These are phyloP conservation scores for Prietella phreatophila DNA, from an alignment of 2,113 vertebrate species.

Conservation along the genomic window DNA sequence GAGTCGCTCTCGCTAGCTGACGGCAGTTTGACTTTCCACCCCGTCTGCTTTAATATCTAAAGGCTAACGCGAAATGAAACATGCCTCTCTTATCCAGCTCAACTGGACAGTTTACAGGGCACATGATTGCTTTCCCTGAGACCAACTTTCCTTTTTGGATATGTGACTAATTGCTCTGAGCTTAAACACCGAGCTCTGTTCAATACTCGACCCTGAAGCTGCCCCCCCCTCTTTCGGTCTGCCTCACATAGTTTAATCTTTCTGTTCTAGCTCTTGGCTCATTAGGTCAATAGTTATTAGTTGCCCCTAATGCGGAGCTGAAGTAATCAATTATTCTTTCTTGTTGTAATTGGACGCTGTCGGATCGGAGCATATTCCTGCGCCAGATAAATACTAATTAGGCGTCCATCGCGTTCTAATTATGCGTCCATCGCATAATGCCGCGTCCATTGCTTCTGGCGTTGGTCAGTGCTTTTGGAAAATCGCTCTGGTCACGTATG, in stretches of 20 bases:
- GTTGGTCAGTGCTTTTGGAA: conserved; percentile 19
- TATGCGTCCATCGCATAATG: conserved; percentile 10
- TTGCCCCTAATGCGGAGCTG: background rate
- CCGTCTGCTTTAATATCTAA: conserved; percentile 43
- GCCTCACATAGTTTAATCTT: background rate
- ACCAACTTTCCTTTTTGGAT: conserved; percentile 59
- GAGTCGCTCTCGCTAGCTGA: background rate
- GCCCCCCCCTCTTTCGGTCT: too few relatives aligned
- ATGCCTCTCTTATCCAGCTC: conserved; percentile 53
- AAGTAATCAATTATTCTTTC: background rate
- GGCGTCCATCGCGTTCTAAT: background rate
- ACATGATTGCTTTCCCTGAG: conserved; percentile 58
- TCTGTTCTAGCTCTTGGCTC: background rate
- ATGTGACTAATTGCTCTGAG: conserved; percentile 55
- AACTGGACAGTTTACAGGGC: conserved; percentile 36
- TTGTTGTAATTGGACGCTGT: conserved; percentile 16
- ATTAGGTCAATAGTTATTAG: background rate
- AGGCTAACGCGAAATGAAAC: conserved; percentile 53
- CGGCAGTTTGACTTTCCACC: conserved; percentile 29
- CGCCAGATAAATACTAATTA: conserved; percentile 35
- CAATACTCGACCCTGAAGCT: background rate
- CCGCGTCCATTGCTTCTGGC: conserved; percentile 34
- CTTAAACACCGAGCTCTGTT: conserved; percentile 5
- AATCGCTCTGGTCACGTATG: conserved; percentile 25
- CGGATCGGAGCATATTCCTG: background rate